Percentiles rank a stretch among this genome's conserved stretches.
Evolutionary conservation across 2,888 invertebrate genomes (phyloP).

Genomic region (Ochropleura leucogaster): DNA sequence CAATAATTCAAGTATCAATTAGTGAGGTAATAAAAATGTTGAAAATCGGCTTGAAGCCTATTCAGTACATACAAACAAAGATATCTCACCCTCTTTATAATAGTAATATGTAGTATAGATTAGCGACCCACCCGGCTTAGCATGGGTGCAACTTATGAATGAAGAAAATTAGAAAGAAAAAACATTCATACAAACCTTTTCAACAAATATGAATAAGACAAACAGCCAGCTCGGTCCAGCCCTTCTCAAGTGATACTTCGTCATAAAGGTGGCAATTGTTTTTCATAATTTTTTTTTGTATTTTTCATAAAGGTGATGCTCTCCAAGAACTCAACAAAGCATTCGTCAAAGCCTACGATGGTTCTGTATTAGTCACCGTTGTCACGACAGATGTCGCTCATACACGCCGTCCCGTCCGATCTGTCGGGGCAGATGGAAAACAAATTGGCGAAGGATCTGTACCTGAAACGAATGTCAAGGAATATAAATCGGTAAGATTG

Average conservation of each 20-base stretch:
- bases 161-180: background rate
- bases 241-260: background rate
- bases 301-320: constrained; percentile 77
- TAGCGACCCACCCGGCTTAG: background rate
- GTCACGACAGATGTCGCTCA: constrained; percentile 92
- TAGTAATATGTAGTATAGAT: too few relatives aligned
- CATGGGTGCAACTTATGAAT: background rate
- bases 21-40: too few relatives aligned
- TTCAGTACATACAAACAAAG: too few relatives aligned
- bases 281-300: constrained; percentile 5
- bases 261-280: background rate
- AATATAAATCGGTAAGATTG: constrained; percentile 49
- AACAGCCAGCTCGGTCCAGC: background rate
- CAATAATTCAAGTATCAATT: too few relatives aligned
- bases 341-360: constrained; percentile 90
- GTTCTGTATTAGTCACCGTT: constrained; percentile 91
- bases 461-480: constrained; percentile 31
- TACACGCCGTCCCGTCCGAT: constrained; percentile 87
- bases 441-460: constrained; percentile 18
- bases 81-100: too few relatives aligned
- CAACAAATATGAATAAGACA: background rate
- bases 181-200: background rate
- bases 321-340: constrained; percentile 89
- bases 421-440: constrained; percentile 62
- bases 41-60: too few relatives aligned